Percentiles rank a stretch among this genome's conserved stretches.
These are phyloP conservation scores for Ganaspis sp. DNA, from an alignment of 1,140 invertebrate species.

Conservation along the genomic window DNA sequence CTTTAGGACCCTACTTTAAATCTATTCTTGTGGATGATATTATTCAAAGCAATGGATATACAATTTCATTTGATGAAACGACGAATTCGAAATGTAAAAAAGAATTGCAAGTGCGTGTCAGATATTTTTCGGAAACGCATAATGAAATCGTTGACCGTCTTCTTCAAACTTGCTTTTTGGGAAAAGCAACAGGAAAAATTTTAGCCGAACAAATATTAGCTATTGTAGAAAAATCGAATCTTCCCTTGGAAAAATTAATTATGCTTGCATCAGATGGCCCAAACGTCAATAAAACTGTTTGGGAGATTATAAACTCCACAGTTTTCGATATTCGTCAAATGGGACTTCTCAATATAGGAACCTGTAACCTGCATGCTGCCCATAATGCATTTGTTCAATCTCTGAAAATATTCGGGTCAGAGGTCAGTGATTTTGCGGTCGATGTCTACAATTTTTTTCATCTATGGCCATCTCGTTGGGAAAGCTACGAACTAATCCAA, in stretches of 20 bases:
- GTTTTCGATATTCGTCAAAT: not conserved
- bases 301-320: not conserved
- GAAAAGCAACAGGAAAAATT: not conserved
- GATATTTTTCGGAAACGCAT: not conserved
- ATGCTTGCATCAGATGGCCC: not conserved
- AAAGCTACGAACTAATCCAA: not conserved
- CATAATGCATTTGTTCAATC: slow-evolving; percentile 3
- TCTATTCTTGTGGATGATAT: no score
- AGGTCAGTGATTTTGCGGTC: not conserved
- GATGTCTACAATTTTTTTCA: not conserved
- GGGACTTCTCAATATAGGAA: not conserved
- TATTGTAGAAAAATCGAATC: not conserved
- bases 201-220: not conserved
- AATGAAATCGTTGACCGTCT: not conserved
- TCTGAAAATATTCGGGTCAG: not conserved
- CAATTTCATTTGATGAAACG: not conserved
- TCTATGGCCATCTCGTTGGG: not conserved
- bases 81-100: not conserved
- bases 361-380: not conserved
- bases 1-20: no score
- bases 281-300: not conserved
- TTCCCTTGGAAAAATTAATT: not conserved
- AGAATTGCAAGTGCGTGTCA: not conserved
- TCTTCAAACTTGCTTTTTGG: not conserved
- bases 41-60: not conserved